Conservation (phyloP, 2,113 vertebrate species). For the Trematomus loennbergii region DNA sequence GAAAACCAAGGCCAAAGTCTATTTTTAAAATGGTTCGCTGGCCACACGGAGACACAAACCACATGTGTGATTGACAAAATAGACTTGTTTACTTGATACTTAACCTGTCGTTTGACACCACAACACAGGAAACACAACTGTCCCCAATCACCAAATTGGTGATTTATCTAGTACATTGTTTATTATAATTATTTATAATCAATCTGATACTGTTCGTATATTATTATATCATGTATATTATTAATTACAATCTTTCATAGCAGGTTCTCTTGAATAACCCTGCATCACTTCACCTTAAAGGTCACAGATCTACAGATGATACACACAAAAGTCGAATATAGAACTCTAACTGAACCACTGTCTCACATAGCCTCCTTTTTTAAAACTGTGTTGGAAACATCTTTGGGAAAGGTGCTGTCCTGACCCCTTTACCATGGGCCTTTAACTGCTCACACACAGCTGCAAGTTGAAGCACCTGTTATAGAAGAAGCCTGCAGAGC, state of each 20-base stretch:
- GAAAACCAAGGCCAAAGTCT: background rate
- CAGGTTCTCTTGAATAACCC: background rate
- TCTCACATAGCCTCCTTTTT: slow-evolving; percentile 1
- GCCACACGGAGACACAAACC: slow-evolving; percentile 30
- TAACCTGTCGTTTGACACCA: background rate
- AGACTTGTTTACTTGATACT: background rate
- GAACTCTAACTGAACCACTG: slow-evolving; percentile 8
- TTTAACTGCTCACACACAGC: slow-evolving; percentile 71
- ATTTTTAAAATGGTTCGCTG: slow-evolving; percentile 21
- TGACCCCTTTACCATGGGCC: slow-evolving; percentile 72
- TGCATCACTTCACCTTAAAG: slow-evolving; percentile 24
- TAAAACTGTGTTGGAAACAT: slow-evolving; percentile 67
- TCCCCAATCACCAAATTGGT: background rate
- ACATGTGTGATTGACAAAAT: slow-evolving; percentile 14
- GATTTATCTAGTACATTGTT: background rate
- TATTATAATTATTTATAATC: too few relatives aligned
- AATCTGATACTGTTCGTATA: too few relatives aligned
- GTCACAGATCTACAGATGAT: slow-evolving; percentile 32
- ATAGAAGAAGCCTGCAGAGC: slow-evolving; percentile 61
- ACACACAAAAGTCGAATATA: slow-evolving; percentile 1
- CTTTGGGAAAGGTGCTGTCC: slow-evolving; percentile 63
- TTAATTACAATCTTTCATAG: background rate
- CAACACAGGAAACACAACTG: background rate
- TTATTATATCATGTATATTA: background rate
- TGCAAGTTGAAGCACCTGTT: slow-evolving; percentile 80